Evolutionary conservation across 2,113 vertebrate species (phyloP).

Genomic region (Euleptes europaea): DNA sequence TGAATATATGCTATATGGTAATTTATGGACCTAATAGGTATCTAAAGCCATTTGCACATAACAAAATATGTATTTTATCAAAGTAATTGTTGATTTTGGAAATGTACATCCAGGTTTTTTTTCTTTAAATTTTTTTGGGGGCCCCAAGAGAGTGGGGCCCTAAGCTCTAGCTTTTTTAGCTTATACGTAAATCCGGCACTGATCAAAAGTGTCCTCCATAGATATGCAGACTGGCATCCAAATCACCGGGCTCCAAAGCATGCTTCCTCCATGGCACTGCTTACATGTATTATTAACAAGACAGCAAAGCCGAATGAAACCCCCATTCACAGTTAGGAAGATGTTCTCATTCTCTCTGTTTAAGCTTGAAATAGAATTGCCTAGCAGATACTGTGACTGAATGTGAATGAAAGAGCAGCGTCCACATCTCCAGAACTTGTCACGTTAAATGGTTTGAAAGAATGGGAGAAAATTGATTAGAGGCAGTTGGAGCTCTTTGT

Average conservation of each 20-base stretch:
- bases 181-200: too few species aligned
- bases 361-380: constrained; percentile 6
- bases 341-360: constrained; percentile 3
- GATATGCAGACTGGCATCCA: neutral
- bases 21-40: too few species aligned
- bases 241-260: constrained; percentile 14
- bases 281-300: constrained; percentile 35
- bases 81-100: too few species aligned
- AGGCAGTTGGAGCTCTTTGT: neutral
- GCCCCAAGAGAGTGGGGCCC: too few species aligned
- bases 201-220: neutral
- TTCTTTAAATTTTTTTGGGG: too few species aligned
- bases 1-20: too few species aligned
- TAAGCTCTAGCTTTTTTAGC: too few species aligned
- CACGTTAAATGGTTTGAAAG: constrained; percentile 5
- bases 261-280: constrained; percentile 16
- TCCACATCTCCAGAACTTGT: neutral
- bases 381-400: constrained; percentile 26
- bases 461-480: neutral
- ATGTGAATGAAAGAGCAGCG: neutral
- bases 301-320: constrained; percentile 40
- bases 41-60: too few species aligned
- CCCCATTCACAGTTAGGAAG: constrained; percentile 27
- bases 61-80: too few species aligned
- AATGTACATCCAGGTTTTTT: too few species aligned